A percentile compares a stretch with the other conserved stretches of the same genome.
Evolutionary conservation across 2,888 invertebrate genomes (phyloP).

Genomic region (Nomada flava): DNA sequence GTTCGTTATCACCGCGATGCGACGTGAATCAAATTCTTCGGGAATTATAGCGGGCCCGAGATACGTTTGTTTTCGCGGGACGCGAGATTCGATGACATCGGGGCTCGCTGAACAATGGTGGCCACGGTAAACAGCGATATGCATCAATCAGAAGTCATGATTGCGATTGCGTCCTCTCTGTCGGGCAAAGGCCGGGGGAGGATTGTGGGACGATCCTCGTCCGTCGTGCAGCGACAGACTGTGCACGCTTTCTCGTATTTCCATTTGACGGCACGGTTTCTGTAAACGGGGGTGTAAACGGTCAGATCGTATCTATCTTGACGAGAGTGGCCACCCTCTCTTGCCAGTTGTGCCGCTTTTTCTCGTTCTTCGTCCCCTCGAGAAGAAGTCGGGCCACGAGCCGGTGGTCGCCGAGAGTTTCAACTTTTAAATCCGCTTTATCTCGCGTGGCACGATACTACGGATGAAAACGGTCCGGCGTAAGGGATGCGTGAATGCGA

Average conservation of each 20-base stretch:
- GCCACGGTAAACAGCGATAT: constrained; percentile 44
- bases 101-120: constrained; percentile 36
- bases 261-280: constrained; percentile 67
- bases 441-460: constrained; percentile 79
- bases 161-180: constrained; percentile 29
- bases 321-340: constrained; percentile 67
- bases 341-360: constrained; percentile 19
- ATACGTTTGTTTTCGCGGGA: constrained; percentile 29
- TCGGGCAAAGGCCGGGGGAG: background rate
- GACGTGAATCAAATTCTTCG: background rate
- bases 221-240: constrained; percentile 34
- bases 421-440: constrained; percentile 83
- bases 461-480: constrained; percentile 55
- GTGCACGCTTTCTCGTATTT: constrained; percentile 61
- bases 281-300: constrained; percentile 68
- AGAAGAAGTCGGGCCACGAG: constrained; percentile 60
- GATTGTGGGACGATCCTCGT: constrained; percentile 39
- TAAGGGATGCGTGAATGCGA: constrained; percentile 64
- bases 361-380: constrained; percentile 28
- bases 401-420: constrained; percentile 68
- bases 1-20: background rate
- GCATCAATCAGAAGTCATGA: constrained; percentile 23
- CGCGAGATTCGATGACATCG: background rate
- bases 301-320: constrained; percentile 79
- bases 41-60: constrained; percentile 5